These are phyloP conservation scores for Nasonia oneida DNA, from an alignment of 2,888 invertebrate species.

Conservation along the genomic window DNA sequence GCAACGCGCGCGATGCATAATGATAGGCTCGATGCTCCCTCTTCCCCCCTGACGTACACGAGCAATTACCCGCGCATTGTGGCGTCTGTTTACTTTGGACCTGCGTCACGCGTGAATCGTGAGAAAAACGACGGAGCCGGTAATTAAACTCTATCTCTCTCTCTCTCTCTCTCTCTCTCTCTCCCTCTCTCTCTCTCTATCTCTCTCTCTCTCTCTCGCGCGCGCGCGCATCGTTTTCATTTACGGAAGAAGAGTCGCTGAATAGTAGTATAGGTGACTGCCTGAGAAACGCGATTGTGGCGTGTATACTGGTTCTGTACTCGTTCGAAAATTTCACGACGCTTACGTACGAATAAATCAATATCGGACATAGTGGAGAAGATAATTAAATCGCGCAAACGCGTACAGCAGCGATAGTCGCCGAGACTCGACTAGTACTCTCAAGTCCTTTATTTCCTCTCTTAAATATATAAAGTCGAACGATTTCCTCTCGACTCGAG, in stretches of 20 bases:
- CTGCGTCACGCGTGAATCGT: constrained; percentile 30
- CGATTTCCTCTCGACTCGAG: not conserved
- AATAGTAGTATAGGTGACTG: not conserved
- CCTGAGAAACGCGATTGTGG: not conserved
- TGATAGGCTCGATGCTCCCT: not conserved
- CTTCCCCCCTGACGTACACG: not conserved
- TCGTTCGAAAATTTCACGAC: no score
- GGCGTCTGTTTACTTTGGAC: constrained; percentile 40
- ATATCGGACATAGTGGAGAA: no score
- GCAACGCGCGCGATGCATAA: constrained; percentile 17
- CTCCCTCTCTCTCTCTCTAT: not conserved
- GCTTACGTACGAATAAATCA: no score
- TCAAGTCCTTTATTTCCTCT: not conserved
- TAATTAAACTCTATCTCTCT: not conserved
- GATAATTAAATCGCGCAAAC: not conserved
- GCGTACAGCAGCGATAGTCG: not conserved
- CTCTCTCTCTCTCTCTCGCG: not conserved
- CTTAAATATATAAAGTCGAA: not conserved
- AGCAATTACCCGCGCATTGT: constrained; percentile 35
- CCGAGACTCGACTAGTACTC: not conserved
- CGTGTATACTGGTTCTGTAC: not conserved
- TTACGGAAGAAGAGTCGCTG: not conserved
- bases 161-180: not conserved
- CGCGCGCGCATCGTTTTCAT: not conserved
- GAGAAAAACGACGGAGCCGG: constrained; percentile 10